These are phyloP conservation scores for Eristalis intricaria DNA, from an alignment of 2,888 invertebrate genomes.

Conservation along the genomic window DNA sequence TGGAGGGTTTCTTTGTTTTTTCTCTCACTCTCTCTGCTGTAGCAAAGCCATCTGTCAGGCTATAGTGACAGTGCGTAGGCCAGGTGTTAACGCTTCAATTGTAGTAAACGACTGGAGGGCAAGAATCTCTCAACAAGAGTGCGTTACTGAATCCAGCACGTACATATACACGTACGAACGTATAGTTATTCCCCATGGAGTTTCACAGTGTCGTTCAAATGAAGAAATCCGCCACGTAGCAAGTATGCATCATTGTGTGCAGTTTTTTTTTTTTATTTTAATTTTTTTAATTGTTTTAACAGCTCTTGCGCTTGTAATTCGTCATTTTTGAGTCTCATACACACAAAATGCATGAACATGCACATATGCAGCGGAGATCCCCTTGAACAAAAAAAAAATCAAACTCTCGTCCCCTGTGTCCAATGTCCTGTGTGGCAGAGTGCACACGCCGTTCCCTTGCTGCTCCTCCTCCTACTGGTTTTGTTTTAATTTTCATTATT, in stretches of 20 bases:
- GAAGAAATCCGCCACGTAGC: neutral
- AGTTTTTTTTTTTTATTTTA: neutral
- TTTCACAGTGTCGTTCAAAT: neutral
- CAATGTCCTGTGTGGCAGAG: constrained; percentile 1
- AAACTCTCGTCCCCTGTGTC: constrained; percentile 3
- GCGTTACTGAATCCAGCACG: too few species aligned
- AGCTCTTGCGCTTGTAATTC: constrained; percentile 28
- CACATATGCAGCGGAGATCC: constrained; percentile 6
- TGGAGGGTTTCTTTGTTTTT: too few species aligned
- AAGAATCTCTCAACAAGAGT: too few species aligned
- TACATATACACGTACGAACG: neutral
- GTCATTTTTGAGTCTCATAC: constrained; percentile 14
- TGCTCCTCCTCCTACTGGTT: neutral
- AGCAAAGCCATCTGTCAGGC: too few species aligned
- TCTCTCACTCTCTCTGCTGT: too few species aligned
- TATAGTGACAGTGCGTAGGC: too few species aligned
- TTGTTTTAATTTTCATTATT: neutral
- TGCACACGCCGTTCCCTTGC: neutral
- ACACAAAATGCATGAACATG: constrained; percentile 19
- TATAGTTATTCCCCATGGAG: neutral
- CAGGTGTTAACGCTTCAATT: too few species aligned
- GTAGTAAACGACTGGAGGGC: too few species aligned
- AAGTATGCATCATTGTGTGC: neutral
- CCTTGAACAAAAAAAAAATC: neutral
- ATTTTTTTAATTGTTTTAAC: constrained; percentile 39